phyloP scores from a whole-genome alignment of 2,888 invertebrate genomes.

The Tetragonula carbonaria region DNA sequence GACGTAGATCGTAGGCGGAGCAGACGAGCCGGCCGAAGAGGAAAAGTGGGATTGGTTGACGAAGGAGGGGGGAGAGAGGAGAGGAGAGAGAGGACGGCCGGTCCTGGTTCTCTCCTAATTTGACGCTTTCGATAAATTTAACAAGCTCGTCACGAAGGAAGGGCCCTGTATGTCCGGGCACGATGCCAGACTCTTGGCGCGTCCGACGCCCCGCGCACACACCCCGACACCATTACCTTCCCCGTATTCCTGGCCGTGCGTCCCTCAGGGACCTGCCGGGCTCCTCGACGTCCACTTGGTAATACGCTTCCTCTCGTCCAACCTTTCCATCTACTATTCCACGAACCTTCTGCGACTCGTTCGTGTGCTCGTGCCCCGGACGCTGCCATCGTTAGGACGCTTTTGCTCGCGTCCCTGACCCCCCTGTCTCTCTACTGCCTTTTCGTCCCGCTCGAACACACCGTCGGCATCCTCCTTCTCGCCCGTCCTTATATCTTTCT shows the following conservation, averaged over 20 bases:
- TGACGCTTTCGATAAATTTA: conserved; percentile 84
- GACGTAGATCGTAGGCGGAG: conserved; percentile 30
- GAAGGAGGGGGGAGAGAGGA: conserved; percentile 37
- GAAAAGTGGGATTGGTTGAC: conserved; percentile 44
- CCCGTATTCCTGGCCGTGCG: conserved; percentile 77
- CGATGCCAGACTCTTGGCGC: conserved; percentile 79
- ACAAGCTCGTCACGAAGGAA: conserved; percentile 83
- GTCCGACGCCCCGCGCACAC: conserved; percentile 74
- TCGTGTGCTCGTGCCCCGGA: conserved; percentile 56
- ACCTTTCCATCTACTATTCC: conserved; percentile 50
- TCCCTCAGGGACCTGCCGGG: conserved; percentile 73
- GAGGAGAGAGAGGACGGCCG: conserved; percentile 50
- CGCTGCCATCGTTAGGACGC: conserved; percentile 80
- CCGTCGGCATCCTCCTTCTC: not conserved
- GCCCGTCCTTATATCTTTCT: conserved; percentile 47
- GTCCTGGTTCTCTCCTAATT: conserved; percentile 80
- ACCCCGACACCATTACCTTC: conserved; percentile 80
- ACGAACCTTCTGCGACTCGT: conserved; percentile 49
- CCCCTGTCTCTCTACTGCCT: conserved; percentile 22
- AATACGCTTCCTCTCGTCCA: conserved; percentile 77
- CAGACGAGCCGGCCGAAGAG: conserved; percentile 29
- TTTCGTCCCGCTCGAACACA: conserved; percentile 19
- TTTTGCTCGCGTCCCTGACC: conserved; percentile 68
- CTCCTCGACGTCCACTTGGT: conserved; percentile 81
- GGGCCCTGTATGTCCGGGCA: conserved; percentile 80